phyloP scores from a whole-genome alignment of 2,113 vertebrate genomes.

The Notarius lentiginosus region DNA sequence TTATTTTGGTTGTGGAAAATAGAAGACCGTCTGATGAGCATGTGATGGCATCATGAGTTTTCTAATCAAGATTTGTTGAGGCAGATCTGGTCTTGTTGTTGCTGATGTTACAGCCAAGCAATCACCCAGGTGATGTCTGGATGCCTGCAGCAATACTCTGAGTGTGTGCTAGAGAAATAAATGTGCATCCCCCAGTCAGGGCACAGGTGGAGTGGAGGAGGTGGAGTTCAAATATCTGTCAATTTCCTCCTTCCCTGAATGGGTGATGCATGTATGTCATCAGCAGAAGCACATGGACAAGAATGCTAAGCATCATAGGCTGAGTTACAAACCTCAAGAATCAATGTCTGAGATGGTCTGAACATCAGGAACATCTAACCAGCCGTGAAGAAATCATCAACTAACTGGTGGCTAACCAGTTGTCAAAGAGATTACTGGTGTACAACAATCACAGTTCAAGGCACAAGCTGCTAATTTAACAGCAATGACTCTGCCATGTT shows the following conservation, averaged over 20 bases:
- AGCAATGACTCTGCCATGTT: background rate
- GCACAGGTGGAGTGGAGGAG: background rate
- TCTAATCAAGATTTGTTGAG: background rate
- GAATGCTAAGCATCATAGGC: conserved; percentile 1
- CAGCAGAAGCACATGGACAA: background rate
- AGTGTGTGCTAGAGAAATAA: conserved; percentile 20
- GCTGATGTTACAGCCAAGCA: conserved; percentile 19
- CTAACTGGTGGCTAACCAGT: conserved; percentile 59
- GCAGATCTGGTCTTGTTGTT: background rate
- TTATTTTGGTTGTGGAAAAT: background rate
- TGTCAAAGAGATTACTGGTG: conserved; percentile 3
- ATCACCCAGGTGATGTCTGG: background rate
- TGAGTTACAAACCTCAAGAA: conserved; percentile 36
- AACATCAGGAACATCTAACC: conserved; percentile 59
- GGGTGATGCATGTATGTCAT: background rate
- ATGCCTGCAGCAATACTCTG: background rate
- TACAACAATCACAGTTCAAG: background rate
- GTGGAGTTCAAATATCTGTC: background rate
- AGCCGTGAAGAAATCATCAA: conserved; percentile 67
- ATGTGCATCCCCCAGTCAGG: conserved; percentile 2
- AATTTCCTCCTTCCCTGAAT: background rate
- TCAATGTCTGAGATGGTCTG: conserved; percentile 50
- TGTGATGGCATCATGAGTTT: background rate
- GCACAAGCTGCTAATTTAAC: conserved; percentile 3
- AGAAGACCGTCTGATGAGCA: background rate